Conservation (phyloP, 23 tunicate species). For the Trididemnum nubilum region DNA sequence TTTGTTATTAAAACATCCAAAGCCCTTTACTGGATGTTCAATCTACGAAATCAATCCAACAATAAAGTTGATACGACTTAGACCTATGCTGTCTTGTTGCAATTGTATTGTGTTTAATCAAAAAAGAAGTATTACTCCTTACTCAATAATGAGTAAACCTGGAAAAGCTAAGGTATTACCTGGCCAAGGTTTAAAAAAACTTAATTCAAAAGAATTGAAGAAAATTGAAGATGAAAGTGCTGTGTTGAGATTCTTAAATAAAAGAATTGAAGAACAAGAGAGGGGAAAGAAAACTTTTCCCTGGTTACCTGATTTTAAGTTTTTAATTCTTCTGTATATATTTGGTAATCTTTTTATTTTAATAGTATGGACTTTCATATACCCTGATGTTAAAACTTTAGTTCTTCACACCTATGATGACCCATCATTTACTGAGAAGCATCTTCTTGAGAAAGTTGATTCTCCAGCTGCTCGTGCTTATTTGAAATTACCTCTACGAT, state of each 20-base stretch:
- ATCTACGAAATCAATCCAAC: too few species aligned
- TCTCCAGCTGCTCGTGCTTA: slow-evolving; percentile 25
- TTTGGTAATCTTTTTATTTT: not conserved
- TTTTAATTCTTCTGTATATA: not conserved
- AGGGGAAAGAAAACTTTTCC: slow-evolving; percentile 25
- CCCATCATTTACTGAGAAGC: not conserved
- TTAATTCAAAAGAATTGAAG: slow-evolving; percentile 5
- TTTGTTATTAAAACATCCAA: too few species aligned
- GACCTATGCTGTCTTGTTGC: not conserved
- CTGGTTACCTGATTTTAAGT: slow-evolving; percentile 49
- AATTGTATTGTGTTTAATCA: not conserved
- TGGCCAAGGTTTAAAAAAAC: slow-evolving; percentile 67
- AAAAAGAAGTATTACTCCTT: not conserved
- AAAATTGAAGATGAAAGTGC: slow-evolving; percentile 41
- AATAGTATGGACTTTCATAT: not conserved
- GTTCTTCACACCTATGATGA: slow-evolving; percentile 14
- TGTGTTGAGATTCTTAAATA: slow-evolving; percentile 39
- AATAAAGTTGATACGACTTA: too few species aligned
- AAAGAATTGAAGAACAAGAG: slow-evolving; percentile 37
- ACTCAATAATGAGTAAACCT: not conserved
- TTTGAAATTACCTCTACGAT: slow-evolving; percentile 51
- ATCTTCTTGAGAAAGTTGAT: slow-evolving; percentile 16
- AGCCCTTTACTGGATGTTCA: too few species aligned
- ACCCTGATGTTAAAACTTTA: slow-evolving; percentile 36
- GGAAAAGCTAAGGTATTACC: slow-evolving; percentile 42